These are phyloP conservation scores for Pampusana beccarii DNA, from an alignment of 2,113 vertebrate species.

Conservation along the genomic window DNA sequence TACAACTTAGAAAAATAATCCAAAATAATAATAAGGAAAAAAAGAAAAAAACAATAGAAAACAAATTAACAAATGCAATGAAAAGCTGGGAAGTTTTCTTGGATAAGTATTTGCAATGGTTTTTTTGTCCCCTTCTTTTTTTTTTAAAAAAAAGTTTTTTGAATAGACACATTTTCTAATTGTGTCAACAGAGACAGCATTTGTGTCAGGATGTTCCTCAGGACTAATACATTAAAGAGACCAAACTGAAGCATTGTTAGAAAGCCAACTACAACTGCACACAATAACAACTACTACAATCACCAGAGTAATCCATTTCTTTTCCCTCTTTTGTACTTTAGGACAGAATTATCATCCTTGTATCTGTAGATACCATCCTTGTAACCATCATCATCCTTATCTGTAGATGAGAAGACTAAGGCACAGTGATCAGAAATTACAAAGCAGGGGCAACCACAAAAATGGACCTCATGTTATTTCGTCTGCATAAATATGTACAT, in stretches of 20 bases:
- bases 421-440: background rate
- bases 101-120: background rate
- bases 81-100: background rate
- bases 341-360: background rate
- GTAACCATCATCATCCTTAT: background rate
- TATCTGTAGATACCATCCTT: background rate
- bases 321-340: background rate
- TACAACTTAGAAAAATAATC: background rate
- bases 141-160: background rate
- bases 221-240: background rate
- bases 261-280: background rate
- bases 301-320: background rate
- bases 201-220: background rate
- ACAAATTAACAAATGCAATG: background rate
- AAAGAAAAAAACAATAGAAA: background rate
- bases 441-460: background rate
- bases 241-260: background rate
- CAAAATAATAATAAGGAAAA: background rate
- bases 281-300: background rate
- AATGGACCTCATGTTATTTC: accelerated
- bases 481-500: background rate
- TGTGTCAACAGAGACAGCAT: background rate
- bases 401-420: background rate
- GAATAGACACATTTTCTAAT: background rate
- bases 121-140: background rate